A percentile compares a stretch with the other conserved stretches of the same genome.
These are phyloP conservation scores for Synanceia verrucosa DNA, from an alignment of 2,797 vertebrate genomes.

Conservation along the genomic window DNA sequence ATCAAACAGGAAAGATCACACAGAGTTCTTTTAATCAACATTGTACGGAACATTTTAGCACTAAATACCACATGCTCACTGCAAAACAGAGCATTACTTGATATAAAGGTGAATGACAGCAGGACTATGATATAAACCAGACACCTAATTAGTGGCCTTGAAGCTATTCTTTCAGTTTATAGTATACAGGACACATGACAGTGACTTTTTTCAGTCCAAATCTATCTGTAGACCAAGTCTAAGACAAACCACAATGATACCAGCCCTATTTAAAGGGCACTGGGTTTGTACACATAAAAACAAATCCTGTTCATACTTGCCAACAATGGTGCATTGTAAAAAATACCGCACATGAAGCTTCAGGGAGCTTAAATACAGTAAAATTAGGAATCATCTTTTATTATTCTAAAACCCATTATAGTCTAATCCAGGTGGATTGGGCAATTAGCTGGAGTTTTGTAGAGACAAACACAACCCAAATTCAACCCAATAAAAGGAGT, in stretches of 20 bases:
- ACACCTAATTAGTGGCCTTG: too few species aligned
- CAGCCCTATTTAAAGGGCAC: background rate
- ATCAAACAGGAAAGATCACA: background rate
- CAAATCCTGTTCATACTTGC: accelerated
- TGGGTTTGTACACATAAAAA: background rate
- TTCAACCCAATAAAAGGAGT: conserved; percentile 12
- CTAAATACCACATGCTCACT: background rate
- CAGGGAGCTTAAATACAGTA: background rate
- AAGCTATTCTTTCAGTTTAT: background rate
- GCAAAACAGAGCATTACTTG: background rate
- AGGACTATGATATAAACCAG: too few species aligned
- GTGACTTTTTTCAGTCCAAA: background rate
- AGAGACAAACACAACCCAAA: background rate
- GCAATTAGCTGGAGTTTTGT: background rate
- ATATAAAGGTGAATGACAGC: background rate
- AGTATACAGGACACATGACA: background rate
- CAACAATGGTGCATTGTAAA: background rate
- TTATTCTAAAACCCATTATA: background rate
- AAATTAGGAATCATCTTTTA: background rate
- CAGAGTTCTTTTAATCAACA: conserved; percentile 1
- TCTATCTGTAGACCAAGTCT: background rate
- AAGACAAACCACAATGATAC: background rate
- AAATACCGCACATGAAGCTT: background rate
- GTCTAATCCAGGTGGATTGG: background rate
- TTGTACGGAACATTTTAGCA: background rate